Conservation (phyloP, 2,113 vertebrate species). For the Eubucco bourcierii region DNA sequence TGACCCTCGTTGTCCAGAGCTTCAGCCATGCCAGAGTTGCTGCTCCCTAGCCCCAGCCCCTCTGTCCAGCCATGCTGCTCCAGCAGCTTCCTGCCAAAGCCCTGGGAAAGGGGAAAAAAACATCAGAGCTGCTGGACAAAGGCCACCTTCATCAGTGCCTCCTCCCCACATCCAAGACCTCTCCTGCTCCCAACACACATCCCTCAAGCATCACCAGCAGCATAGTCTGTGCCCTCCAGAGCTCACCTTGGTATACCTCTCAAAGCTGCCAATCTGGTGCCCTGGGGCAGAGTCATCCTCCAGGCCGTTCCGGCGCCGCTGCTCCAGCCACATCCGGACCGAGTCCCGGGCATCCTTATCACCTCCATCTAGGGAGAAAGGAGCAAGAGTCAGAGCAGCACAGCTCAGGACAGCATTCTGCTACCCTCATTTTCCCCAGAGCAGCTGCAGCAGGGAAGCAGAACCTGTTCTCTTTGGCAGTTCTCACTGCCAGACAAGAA, state of each 20-base stretch:
- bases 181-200: neutral
- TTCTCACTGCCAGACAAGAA: neutral
- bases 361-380: conserved; percentile 80
- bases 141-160: neutral
- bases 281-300: conserved; percentile 69
- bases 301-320: conserved; percentile 82
- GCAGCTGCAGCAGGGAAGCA: neutral
- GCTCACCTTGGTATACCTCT: conserved; percentile 89
- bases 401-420: neutral
- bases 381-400: neutral
- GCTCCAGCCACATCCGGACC: conserved; percentile 87
- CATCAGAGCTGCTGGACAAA: neutral
- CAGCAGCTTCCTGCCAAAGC: conserved; percentile 92
- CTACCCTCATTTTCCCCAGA: neutral
- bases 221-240: neutral
- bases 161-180: neutral
- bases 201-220: neutral
- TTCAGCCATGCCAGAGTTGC: conserved; percentile 82
- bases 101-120: conserved; percentile 70
- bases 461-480: conserved; percentile 41
- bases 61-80: conserved; percentile 95
- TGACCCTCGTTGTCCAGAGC: conserved; percentile 91
- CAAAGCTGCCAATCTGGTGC: conserved; percentile 86
- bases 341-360: conserved; percentile 94
- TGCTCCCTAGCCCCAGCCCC: conserved; percentile 88